phyloP scores from a whole-genome alignment of 2,113 vertebrate species.

The Ondatra zibethicus region DNA sequence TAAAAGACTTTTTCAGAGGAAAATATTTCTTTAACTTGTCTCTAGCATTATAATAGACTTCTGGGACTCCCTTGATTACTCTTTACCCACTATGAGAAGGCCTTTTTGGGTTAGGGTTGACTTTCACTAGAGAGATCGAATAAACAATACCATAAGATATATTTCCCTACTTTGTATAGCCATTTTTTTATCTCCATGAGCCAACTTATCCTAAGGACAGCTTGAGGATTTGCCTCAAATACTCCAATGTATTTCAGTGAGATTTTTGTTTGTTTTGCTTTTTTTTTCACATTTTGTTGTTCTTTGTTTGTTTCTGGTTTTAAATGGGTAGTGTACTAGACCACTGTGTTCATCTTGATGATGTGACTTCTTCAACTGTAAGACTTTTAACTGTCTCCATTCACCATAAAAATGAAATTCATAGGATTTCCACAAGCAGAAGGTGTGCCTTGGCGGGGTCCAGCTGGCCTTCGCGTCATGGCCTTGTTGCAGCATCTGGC shows the following conservation, averaged over 20 bases:
- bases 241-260: not conserved
- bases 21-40: not conserved
- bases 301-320: not conserved
- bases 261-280: not conserved
- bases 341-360: not conserved
- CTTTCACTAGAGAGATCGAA: not conserved
- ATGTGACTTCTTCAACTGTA: not conserved
- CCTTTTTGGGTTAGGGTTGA: not conserved
- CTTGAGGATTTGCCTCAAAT: not conserved
- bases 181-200: not conserved
- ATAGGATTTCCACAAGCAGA: no score
- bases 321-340: not conserved
- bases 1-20: not conserved
- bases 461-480: no score
- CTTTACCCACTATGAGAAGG: not conserved
- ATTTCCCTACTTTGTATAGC: not conserved
- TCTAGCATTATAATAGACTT: not conserved
- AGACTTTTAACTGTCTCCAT: not conserved
- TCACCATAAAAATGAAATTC: not conserved
- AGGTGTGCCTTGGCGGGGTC: no score
- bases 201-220: not conserved
- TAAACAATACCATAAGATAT: not conserved
- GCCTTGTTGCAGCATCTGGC: constrained; percentile 91
- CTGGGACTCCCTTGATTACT: not conserved
- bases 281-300: not conserved